These are phyloP conservation scores for Siphamia tubifer DNA, from an alignment of 2,113 vertebrate genomes.

Conservation along the genomic window DNA sequence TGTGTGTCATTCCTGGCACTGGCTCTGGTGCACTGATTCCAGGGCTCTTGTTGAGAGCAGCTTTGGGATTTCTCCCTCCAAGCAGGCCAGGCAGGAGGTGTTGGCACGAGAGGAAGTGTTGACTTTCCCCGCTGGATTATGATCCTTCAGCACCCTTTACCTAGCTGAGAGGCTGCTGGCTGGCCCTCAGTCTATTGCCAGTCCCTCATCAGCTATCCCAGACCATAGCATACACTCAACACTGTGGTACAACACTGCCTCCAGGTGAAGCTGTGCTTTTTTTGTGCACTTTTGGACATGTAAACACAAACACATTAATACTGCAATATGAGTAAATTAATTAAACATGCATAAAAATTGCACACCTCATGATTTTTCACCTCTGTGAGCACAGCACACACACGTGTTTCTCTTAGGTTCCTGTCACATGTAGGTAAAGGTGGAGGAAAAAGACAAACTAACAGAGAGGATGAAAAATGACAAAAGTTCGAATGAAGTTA, in stretches of 20 bases:
- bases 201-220: conserved; percentile 3
- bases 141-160: conserved; percentile 56
- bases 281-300: neutral
- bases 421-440: neutral
- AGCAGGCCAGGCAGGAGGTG: conserved; percentile 45
- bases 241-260: neutral
- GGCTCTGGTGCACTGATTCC: neutral
- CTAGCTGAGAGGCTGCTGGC: conserved; percentile 31
- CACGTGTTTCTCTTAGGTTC: neutral
- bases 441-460: neutral
- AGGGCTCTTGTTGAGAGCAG: conserved; percentile 42
- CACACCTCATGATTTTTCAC: neutral
- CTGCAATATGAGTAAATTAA: conserved; percentile 21
- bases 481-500: conserved; percentile 35
- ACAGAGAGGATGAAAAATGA: neutral
- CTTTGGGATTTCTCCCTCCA: conserved; percentile 31
- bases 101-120: conserved; percentile 59
- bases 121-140: conserved; percentile 43
- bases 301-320: conserved; percentile 28
- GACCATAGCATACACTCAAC: conserved; percentile 15
- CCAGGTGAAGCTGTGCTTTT: conserved; percentile 2
- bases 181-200: neutral
- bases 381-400: neutral
- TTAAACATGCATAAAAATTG: conserved; percentile 38
- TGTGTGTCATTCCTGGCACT: conserved; percentile 28